Evolutionary conservation across 1,140 invertebrate species (phyloP).

Genomic region (Drosophila truncata): DNA sequence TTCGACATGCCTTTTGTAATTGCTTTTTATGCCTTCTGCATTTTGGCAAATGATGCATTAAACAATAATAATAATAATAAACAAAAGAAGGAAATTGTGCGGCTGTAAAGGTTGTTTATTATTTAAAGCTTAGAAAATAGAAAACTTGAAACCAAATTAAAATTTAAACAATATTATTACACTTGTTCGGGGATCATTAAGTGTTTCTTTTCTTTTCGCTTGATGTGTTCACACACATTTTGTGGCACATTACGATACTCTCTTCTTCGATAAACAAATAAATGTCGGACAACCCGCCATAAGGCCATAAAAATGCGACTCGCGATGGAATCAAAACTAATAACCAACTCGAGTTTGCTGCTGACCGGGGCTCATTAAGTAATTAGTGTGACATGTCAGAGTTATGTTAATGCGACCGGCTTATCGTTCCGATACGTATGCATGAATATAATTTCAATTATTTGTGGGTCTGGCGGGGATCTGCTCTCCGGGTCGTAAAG

Average conservation of each 20-base stretch:
- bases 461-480: constrained; percentile 39
- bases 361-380: constrained; percentile 80
- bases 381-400: constrained; percentile 85
- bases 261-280: constrained; percentile 66
- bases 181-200: neutral
- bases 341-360: constrained; percentile 33
- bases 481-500: constrained; percentile 58
- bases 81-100: neutral
- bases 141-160: too few species aligned
- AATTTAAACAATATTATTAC: too few species aligned
- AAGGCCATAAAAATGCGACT: constrained; percentile 52
- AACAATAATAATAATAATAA: constrained; percentile 61
- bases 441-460: constrained; percentile 75
- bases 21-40: constrained; percentile 72
- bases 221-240: constrained; percentile 61
- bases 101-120: too few species aligned
- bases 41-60: constrained; percentile 54
- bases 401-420: constrained; percentile 78
- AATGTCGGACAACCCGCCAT: constrained; percentile 49
- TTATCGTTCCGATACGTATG: constrained; percentile 46
- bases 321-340: constrained; percentile 56
- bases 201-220: neutral
- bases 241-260: constrained; percentile 50
- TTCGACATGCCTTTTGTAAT: constrained; percentile 52
- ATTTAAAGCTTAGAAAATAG: too few species aligned